These are phyloP conservation scores for Smithornis capensis DNA, from an alignment of 2,113 vertebrate species.

Conservation along the genomic window DNA sequence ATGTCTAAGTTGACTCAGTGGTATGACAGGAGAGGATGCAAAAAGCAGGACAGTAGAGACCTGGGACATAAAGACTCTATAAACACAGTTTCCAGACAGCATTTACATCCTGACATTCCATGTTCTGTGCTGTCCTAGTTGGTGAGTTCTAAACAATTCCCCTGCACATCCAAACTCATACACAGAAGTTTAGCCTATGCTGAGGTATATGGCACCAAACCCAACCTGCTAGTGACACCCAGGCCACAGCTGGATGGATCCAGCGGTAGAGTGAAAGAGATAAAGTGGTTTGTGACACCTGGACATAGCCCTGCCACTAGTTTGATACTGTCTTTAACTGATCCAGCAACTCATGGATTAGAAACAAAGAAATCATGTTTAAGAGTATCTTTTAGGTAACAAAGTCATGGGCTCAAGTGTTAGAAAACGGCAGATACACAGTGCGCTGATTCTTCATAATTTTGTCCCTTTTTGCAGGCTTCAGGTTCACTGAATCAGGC, in stretches of 20 bases:
- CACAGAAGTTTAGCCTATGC: not conserved
- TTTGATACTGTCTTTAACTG: not conserved
- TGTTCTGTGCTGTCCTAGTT: too few species aligned
- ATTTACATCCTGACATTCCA: not conserved
- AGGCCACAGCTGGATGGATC: not conserved
- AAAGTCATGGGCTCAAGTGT: not conserved
- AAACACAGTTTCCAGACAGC: not conserved
- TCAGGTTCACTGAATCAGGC: not conserved
- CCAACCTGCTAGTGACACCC: not conserved
- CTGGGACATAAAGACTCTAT: not conserved
- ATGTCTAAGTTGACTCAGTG: not conserved
- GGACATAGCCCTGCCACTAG: not conserved
- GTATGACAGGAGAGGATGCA: not conserved
- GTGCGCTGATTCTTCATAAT: not conserved
- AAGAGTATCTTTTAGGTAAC: not conserved
- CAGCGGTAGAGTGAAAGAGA: not conserved
- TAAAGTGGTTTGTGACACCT: not conserved
- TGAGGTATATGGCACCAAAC: not conserved
- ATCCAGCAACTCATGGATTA: not conserved
- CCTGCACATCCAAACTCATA: not conserved
- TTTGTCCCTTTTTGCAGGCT: not conserved
- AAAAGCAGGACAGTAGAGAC: not conserved
- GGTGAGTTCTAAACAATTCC: not conserved
- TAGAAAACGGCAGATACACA: not conserved
- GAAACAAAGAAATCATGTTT: not conserved